Percentiles rank a stretch among this genome's conserved stretches.
phyloP scores from a whole-genome alignment of 2,113 vertebrate genomes.

The Crotalus tigris region DNA sequence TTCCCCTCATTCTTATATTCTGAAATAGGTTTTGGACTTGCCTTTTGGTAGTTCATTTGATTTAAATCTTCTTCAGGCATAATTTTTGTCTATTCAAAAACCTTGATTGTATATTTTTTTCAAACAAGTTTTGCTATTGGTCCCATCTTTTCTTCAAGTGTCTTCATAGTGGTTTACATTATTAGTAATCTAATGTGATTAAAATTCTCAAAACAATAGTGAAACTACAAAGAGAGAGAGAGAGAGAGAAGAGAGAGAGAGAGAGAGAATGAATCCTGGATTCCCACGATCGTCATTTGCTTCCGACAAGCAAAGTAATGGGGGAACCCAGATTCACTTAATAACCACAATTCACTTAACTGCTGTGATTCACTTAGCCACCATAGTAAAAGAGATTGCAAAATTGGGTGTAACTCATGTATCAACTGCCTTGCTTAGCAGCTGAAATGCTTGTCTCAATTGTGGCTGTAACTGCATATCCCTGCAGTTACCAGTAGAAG shows the following conservation, averaged over 20 bases:
- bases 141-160: not conserved
- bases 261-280: not conserved
- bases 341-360: not conserved
- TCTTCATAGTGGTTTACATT: not conserved
- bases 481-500: not conserved
- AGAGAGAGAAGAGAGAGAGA: not conserved
- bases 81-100: not conserved
- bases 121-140: not conserved
- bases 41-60: not conserved
- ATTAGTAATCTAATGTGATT: not conserved
- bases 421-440: not conserved
- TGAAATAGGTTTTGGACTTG: not conserved
- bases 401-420: not conserved
- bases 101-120: not conserved
- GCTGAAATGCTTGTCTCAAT: not conserved
- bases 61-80: not conserved
- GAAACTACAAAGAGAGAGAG: not conserved
- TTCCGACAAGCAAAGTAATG: not conserved
- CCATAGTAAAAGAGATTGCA: not conserved
- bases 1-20: constrained; percentile 2
- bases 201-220: not conserved
- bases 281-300: not conserved
- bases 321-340: not conserved
- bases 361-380: not conserved
- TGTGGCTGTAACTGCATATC: not conserved